Conservation (phyloP, 2,888 invertebrate species). For the Endomychus coccineus region DNA sequence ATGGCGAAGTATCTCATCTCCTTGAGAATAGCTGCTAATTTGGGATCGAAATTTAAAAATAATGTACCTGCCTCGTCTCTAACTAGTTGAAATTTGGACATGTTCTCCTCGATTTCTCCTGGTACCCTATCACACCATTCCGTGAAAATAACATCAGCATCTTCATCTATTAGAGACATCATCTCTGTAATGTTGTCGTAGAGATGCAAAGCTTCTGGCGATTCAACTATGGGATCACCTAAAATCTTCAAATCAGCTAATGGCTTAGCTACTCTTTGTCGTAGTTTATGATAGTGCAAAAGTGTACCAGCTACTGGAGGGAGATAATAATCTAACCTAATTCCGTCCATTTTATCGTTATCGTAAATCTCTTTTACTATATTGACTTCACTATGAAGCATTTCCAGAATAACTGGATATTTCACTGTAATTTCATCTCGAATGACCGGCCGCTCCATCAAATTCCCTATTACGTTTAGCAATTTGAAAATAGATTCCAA, state of each 20-base stretch:
- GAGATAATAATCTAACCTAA: conserved; percentile 57
- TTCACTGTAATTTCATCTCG: conserved; percentile 62
- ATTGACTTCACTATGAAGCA: conserved; percentile 60
- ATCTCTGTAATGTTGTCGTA: conserved; percentile 60
- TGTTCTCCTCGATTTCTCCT: conserved; percentile 53
- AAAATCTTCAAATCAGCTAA: conserved; percentile 54
- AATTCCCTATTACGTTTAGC: conserved; percentile 48
- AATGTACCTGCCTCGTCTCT: conserved; percentile 48
- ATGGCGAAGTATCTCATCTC: conserved; percentile 71
- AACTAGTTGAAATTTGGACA: conserved; percentile 55
- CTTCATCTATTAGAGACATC: conserved; percentile 53
- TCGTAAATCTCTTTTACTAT: conserved; percentile 57
- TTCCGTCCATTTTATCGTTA: conserved; percentile 47
- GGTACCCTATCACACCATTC: conserved; percentile 66
- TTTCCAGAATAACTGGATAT: conserved; percentile 55
- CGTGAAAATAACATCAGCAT: conserved; percentile 56
- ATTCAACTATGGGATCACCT: conserved; percentile 56
- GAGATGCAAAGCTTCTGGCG: conserved; percentile 50
- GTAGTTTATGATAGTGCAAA: conserved; percentile 64
- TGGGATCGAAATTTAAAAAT: conserved; percentile 59
- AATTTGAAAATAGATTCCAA: conserved; percentile 57
- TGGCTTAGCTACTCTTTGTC: conserved; percentile 51
- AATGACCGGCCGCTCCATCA: conserved; percentile 69
- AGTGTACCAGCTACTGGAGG: conserved; percentile 64
- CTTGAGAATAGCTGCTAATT: conserved; percentile 62